Conservation (phyloP, 2,797 vertebrate species). For the Tachyglossus aculeatus region DNA sequence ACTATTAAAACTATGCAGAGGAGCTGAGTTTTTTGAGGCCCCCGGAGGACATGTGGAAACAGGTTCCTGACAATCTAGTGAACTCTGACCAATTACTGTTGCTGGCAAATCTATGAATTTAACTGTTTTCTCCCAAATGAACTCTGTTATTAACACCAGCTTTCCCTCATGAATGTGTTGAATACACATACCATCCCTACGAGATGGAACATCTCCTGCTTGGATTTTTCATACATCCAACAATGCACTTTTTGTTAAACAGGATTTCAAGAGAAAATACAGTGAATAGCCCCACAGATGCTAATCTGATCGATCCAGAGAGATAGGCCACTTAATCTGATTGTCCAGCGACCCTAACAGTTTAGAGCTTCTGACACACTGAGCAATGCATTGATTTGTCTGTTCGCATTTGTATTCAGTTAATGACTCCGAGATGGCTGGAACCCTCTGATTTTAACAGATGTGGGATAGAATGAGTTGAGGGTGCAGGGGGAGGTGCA, state of each 20-base stretch:
- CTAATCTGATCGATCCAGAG: conserved; percentile 63
- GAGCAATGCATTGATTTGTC: not conserved
- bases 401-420: not conserved
- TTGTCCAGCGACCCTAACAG: conserved; percentile 42
- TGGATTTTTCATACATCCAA: conserved; percentile 23
- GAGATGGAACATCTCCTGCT: not conserved
- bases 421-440: not conserved
- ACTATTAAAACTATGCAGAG: no score
- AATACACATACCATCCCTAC: conserved; percentile 9
- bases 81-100: not conserved
- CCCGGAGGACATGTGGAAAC: not conserved
- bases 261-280: conserved; percentile 42
- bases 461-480: not conserved
- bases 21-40: not conserved
- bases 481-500: not conserved
- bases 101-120: conserved; percentile 24
- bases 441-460: not conserved
- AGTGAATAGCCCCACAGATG: conserved; percentile 54
- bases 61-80: conserved; percentile 1
- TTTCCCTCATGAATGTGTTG: no score
- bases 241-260: conserved; percentile 20
- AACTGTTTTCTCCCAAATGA: conserved; percentile 22
- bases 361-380: conserved; percentile 3
- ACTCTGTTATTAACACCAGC: no score
- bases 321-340: conserved; percentile 59